Base-by-base conservation (phyloP, 2,797 vertebrate genomes). In the Myotis findleyi region DNA sequence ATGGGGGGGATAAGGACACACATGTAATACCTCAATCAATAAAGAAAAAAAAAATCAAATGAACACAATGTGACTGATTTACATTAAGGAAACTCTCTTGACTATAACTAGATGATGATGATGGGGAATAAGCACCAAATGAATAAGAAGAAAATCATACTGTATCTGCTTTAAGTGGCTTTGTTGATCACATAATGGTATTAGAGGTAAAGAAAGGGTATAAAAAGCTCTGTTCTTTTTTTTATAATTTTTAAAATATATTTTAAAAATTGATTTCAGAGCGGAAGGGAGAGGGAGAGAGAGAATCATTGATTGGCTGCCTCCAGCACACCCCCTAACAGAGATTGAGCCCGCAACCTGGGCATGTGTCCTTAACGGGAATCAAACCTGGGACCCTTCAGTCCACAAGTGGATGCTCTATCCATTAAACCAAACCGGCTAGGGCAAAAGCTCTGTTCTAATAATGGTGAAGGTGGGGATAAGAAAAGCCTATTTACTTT, bases 121-220 rank as follows among this genome's bases (percentile, higher is more conserved):
- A 87, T 41, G 30, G 13, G 16, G n/a, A 97, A 36, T 59, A 91
- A 87, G 36, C 44, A 89, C 33, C 27, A 87, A 86, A 89, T 71
- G 23, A 89, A 76, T 75, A 86, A 76, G 41, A 57, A 94, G 84
- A 92, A 83, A 79, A 51, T 20, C 13, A 87, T 18, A 95, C 25
- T 10, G 3, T 68, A 87, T 38, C 33, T 57, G 18, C 23, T 69
- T 91, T 87, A 49, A 93, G 25, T 64, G n/a, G 21, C 27, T 91
- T 81, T 68, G 17, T 93, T 71, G 72, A 86, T 75, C 59, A 89
- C 88, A 81, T 64, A 73, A 77, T 89, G 66, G 49, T 73, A 6
- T 33, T 62, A 95, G 10, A 66, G 41, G 59, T 88, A 14, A 88
- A 81, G 62, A 80, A 95, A 87, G 76, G 30, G 20, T 82, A 91